Evolutionary conservation across 1,140 invertebrate species (phyloP).

Genomic region (Heliconius hewitsoni): DNA sequence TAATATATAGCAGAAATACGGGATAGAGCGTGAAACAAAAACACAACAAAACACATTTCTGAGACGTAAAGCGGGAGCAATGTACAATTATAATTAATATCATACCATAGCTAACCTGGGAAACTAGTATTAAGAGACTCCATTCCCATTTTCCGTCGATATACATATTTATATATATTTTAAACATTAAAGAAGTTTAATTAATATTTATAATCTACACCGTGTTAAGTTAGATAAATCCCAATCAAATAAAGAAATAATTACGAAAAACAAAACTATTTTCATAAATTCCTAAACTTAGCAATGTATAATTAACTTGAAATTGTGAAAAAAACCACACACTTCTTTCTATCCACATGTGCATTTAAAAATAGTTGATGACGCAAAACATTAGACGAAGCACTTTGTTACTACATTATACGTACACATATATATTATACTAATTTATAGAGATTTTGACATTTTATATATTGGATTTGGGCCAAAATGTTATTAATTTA

Average conservation of each 20-base stretch:
- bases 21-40: too few relatives aligned
- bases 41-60: too few relatives aligned
- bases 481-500: not conserved
- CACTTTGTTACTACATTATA: not conserved
- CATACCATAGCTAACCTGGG: too few relatives aligned
- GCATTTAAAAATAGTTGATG: slow-evolving; percentile 35
- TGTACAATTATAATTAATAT: too few relatives aligned
- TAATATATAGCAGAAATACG: too few relatives aligned
- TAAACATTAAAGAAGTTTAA: not conserved
- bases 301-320: slow-evolving; percentile 41
- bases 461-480: not conserved
- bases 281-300: not conserved
- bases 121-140: too few relatives aligned
- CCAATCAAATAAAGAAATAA: too few relatives aligned
- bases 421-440: not conserved
- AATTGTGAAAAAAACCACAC: slow-evolving; percentile 20
- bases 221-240: too few relatives aligned
- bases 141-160: too few relatives aligned
- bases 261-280: too few relatives aligned
- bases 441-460: not conserved
- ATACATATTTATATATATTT: not conserved
- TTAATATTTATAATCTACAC: too few relatives aligned
- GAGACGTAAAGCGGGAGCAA: too few relatives aligned
- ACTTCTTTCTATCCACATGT: slow-evolving; percentile 25
- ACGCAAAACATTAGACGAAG: slow-evolving; percentile 31